A percentile compares a stretch with the other conserved stretches of the same genome.
phyloP scores from a whole-genome alignment of 2,113 vertebrate genomes.

The Serilophus lunatus region DNA sequence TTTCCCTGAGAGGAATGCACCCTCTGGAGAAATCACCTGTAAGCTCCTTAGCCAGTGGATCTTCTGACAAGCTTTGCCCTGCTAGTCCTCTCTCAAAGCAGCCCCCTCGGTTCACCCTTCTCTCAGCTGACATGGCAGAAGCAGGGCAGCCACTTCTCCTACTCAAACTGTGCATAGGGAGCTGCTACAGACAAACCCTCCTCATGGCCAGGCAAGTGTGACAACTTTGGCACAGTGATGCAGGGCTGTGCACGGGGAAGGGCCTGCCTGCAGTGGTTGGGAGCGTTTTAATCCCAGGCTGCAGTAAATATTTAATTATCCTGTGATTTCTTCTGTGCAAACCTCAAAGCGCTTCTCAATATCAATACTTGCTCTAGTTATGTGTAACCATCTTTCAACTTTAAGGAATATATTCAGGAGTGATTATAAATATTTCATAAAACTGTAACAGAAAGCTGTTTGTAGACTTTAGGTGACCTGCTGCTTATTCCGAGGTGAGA shows the following conservation, averaged over 20 bases:
- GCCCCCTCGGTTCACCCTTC: background rate
- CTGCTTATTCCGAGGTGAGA: slow-evolving; percentile 19
- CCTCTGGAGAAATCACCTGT: background rate
- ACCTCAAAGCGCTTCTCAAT: slow-evolving; percentile 35
- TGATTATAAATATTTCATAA: slow-evolving; percentile 57
- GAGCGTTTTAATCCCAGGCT: background rate
- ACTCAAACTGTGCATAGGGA: background rate
- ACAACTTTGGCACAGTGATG: background rate
- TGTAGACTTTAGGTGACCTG: slow-evolving; percentile 8
- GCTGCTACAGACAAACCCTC: background rate
- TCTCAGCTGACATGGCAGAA: background rate
- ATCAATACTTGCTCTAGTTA: slow-evolving; percentile 49
- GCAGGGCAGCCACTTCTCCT: background rate
- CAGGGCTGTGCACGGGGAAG: background rate
- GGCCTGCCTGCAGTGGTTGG: background rate
- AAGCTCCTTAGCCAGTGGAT: background rate
- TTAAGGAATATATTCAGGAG: slow-evolving; percentile 34
- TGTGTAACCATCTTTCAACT: slow-evolving; percentile 39
- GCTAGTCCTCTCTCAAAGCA: background rate
- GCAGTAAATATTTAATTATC: slow-evolving; percentile 46
- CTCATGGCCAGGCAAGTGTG: background rate
- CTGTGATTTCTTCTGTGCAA: slow-evolving; percentile 2
- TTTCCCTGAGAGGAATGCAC: background rate
- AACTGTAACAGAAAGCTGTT: slow-evolving; percentile 18
- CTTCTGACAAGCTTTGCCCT: background rate